phyloP scores from a whole-genome alignment of 2,888 invertebrate genomes.

The Abrostola tripartita region DNA sequence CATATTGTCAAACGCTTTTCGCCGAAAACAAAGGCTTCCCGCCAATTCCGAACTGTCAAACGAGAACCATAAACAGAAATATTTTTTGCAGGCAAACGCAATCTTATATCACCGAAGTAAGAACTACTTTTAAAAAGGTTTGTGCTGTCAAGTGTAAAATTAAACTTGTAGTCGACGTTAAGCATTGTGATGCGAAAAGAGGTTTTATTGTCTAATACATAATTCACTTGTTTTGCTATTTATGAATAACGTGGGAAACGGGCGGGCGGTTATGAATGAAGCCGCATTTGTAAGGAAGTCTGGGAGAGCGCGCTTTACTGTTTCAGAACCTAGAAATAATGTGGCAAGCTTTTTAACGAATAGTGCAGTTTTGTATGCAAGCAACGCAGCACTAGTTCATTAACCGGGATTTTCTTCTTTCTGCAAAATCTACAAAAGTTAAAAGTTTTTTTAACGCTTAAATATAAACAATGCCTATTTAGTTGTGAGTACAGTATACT shows the following conservation, averaged over 20 bases:
- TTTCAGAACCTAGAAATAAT: slow-evolving; percentile 14
- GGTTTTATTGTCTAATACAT: slow-evolving; percentile 50
- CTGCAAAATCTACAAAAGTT: too few relatives aligned
- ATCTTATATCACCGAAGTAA: slow-evolving; percentile 18
- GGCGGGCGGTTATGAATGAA: slow-evolving; percentile 42
- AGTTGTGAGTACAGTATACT: too few relatives aligned
- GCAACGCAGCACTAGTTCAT: not conserved
- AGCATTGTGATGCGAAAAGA: slow-evolving; percentile 29
- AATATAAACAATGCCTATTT: too few relatives aligned
- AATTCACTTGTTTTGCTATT: slow-evolving; percentile 46
- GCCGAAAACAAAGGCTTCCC: slow-evolving; percentile 50
- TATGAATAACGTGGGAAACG: slow-evolving; percentile 48
- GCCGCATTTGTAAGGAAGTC: slow-evolving; percentile 22
- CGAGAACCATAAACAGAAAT: slow-evolving; percentile 32
- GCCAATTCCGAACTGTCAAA: slow-evolving; percentile 53
- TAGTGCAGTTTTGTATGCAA: not conserved
- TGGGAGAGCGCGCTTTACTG: slow-evolving; percentile 16
- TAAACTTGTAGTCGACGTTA: slow-evolving; percentile 23
- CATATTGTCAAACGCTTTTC: slow-evolving; percentile 25
- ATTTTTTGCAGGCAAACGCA: slow-evolving; percentile 33
- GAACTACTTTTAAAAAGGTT: slow-evolving; percentile 16
- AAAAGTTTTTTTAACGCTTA: too few relatives aligned
- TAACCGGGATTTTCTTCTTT: not conserved
- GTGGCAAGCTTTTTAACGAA: slow-evolving; percentile 10
- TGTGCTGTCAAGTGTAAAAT: slow-evolving; percentile 20